Percentiles rank a stretch among this genome's conserved stretches.
These are phyloP conservation scores for Cebuella pygmaea DNA, from an alignment of 2,797 vertebrate species.

Conservation along the genomic window DNA sequence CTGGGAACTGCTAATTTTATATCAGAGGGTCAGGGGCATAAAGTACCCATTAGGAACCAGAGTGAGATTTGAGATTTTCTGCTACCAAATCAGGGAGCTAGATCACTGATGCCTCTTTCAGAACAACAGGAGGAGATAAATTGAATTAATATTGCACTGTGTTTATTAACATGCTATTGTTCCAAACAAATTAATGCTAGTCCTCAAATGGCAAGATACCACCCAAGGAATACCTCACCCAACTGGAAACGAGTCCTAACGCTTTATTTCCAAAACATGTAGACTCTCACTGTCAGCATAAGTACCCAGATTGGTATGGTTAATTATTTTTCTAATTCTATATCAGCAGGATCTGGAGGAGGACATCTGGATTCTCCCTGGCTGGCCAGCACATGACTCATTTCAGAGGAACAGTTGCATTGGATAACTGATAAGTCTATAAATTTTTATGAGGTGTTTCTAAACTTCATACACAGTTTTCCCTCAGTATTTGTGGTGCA, in stretches of 20 bases:
- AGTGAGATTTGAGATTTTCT: background rate
- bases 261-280: background rate
- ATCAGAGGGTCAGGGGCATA: background rate
- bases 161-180: background rate
- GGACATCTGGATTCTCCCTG: background rate
- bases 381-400: background rate
- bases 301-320: background rate
- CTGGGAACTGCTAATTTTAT: background rate
- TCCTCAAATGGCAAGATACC: background rate
- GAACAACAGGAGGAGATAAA: background rate
- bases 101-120: background rate
- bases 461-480: background rate
- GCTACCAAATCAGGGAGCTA: background rate
- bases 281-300: background rate
- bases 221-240: background rate
- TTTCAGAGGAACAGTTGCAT: background rate
- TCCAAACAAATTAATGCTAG: background rate
- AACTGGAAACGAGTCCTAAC: background rate
- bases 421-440: background rate
- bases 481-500: background rate
- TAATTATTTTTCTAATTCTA: constrained; percentile 7
- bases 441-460: background rate
- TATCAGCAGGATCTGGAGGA: background rate
- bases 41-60: background rate
- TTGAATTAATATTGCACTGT: background rate